These are phyloP conservation scores for Crypturellus undulatus DNA, from an alignment of 2,113 vertebrate species.

Conservation along the genomic window DNA sequence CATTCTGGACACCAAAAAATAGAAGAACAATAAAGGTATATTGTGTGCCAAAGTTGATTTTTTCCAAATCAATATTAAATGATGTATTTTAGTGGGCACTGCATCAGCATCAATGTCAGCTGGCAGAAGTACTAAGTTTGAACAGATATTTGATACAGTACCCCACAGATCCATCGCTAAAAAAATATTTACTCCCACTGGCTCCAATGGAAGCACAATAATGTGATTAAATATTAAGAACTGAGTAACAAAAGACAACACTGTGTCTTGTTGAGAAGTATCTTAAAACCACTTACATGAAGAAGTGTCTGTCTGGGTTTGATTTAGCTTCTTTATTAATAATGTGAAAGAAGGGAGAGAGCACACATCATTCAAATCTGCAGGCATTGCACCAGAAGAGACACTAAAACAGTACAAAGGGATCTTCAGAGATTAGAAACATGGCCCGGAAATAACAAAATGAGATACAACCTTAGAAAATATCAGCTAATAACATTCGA, in stretches of 20 bases:
- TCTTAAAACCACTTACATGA: background rate
- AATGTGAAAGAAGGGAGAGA: background rate
- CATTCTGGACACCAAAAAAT: background rate
- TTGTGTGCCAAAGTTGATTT: background rate
- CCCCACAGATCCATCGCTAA: background rate
- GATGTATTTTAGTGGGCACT: background rate
- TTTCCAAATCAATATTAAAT: background rate
- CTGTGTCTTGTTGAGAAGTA: background rate
- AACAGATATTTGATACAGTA: background rate
- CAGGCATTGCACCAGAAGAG: background rate
- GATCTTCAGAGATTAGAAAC: background rate
- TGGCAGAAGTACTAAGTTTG: background rate
- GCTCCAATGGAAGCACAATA: background rate
- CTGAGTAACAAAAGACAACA: background rate
- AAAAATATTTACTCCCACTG: background rate
- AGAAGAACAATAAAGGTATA: background rate
- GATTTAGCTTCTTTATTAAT: conserved; percentile 27
- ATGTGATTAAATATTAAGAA: conserved; percentile 8
- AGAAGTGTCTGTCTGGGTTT: background rate
- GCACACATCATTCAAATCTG: background rate
- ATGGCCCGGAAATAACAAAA: background rate
- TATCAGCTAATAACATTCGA: background rate
- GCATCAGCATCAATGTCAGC: background rate
- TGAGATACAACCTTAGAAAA: background rate
- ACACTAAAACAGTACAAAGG: background rate